Percentiles rank a stretch among this genome's conserved stretches.
Evolutionary conservation across 2,113 vertebrate species (phyloP).

Genomic region (Etheostoma spectabile): DNA sequence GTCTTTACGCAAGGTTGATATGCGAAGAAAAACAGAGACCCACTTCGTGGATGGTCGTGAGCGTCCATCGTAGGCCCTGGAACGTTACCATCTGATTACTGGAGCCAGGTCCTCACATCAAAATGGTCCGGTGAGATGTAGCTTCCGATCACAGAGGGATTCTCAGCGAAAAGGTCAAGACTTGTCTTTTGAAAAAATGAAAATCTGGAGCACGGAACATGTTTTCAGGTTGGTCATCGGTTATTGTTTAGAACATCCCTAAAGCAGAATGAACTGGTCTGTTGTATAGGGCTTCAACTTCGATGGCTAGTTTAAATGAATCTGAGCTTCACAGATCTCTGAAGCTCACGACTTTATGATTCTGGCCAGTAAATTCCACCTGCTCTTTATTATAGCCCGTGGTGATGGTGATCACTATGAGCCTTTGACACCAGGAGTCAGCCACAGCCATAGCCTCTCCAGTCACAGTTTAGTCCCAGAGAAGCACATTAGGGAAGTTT

Average conservation of each 20-base stretch:
- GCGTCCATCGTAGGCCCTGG: constrained; percentile 53
- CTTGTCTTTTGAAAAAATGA: constrained; percentile 73
- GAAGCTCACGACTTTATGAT: not conserved
- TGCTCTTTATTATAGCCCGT: not conserved
- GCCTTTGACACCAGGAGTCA: not conserved
- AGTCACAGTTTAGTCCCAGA: not conserved
- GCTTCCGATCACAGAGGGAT: not conserved
- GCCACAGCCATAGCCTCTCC: not conserved
- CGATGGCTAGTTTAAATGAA: not conserved
- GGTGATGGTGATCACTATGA: not conserved
- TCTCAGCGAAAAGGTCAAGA: constrained; percentile 4
- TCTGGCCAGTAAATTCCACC: not conserved
- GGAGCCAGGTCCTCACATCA: constrained; percentile 26
- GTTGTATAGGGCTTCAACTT: not conserved
- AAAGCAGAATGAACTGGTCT: not conserved
- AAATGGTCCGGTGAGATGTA: constrained; percentile 44
- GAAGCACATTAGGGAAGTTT: not conserved
- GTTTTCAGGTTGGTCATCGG: constrained; percentile 81
- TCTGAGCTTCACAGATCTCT: not conserved
- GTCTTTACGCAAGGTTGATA: not conserved
- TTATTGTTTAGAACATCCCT: not conserved
- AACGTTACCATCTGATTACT: not conserved
- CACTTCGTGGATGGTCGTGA: constrained; percentile 39
- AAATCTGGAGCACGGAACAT: constrained; percentile 87
- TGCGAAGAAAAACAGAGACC: constrained; percentile 18